Base-by-base conservation (phyloP, 1,140 invertebrate genomes). In the Brachionus rotundiformis region DNA sequence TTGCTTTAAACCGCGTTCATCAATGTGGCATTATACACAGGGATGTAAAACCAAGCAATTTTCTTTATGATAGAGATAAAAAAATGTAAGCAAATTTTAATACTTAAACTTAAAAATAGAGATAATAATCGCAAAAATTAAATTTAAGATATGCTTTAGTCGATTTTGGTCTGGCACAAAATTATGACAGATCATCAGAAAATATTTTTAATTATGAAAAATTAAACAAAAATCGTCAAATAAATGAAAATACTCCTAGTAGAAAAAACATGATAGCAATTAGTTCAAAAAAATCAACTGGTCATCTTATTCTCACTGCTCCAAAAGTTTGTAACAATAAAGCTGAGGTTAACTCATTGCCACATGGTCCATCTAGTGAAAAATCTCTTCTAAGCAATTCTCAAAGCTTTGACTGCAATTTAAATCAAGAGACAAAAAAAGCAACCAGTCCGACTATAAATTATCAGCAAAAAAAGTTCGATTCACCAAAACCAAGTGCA, bases 1-100 rank as follows among this genome's bases (percentile, higher is more conserved):
- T 91, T 65, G 94, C 95, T 4, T 88, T 96, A 59, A 87, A 89
- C 59, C 90, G 93, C 84, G 93, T 96, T 59, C 95, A 96, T 88
- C 90, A 91, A 79, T 93, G 93, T 86, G 91, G 92, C 83, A 91
- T 96, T 73, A 95, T 96, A 83, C 95, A 96, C 86, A 89, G 95
- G 83, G 94, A 96, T 86, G 91, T 96, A n/a, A 96, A 96, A 88
- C 94, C 95, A 4, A 93, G 91, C 86, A 96, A 96, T 89, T 96
- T 96, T 86, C 89, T 96, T 0, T 96, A 94, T 85, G 92, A 95
- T 87, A 89, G 93, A 33, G 88, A 89, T n/a, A 91, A 90, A 68
- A 91, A 90, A 87, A 90, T 91, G 92, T 90, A 77, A 79, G 61
- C 16, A 19, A 77, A 73, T 16, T 59, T 25, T 33, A 10, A n/a